These are phyloP conservation scores for Sylvietta virens DNA, from an alignment of 2,113 vertebrate genomes.

Conservation along the genomic window DNA sequence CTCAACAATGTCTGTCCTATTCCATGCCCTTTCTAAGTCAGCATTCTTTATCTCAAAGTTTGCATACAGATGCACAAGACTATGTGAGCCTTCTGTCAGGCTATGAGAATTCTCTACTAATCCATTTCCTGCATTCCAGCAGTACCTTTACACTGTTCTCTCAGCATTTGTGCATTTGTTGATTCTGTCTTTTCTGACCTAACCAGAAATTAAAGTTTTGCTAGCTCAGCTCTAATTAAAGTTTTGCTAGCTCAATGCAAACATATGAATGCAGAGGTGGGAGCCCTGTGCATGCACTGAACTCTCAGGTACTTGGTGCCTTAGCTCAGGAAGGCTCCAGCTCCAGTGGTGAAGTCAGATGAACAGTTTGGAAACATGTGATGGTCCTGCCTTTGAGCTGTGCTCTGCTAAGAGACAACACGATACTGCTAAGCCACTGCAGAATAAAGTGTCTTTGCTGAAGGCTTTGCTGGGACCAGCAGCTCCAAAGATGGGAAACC, in stretches of 20 bases:
- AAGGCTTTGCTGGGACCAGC: not conserved
- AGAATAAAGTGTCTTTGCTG: not conserved
- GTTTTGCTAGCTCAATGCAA: not conserved
- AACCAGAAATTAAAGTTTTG: not conserved
- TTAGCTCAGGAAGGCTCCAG: not conserved
- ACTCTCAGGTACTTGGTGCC: fast-evolving
- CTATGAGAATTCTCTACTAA: not conserved
- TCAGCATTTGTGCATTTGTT: not conserved
- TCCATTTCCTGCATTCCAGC: not conserved
- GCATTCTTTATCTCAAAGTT: not conserved
- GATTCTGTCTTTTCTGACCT: not conserved
- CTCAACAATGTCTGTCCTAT: not conserved
- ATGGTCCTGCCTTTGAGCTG: not conserved
- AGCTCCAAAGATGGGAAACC: not conserved
- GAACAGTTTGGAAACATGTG: not conserved
- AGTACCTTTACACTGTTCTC: not conserved
- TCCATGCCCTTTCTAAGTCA: not conserved
- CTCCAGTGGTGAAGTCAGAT: not conserved
- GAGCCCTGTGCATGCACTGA: not conserved
- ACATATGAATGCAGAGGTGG: fast-evolving
- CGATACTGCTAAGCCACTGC: not conserved
- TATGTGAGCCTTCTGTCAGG: not conserved
- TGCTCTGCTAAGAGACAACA: not conserved
- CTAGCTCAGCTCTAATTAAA: not conserved
- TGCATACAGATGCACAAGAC: not conserved